A percentile compares a stretch with the other conserved stretches of the same genome.
phyloP scores from a whole-genome alignment of 64 coral and sea anemone genomes.

The Montipora capricornis region DNA sequence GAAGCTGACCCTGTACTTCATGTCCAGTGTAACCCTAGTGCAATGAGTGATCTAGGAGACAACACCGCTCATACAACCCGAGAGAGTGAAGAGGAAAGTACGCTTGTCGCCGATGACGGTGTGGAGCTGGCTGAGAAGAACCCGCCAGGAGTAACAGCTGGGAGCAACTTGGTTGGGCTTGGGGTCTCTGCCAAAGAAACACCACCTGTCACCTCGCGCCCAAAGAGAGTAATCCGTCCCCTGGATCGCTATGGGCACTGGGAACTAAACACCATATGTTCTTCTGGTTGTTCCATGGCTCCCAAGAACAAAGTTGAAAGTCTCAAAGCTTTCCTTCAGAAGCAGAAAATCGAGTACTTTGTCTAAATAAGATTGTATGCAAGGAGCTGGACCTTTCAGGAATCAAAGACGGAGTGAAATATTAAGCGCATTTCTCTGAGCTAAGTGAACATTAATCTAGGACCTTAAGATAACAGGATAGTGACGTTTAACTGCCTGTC shows the following conservation, averaged over 20 bases:
- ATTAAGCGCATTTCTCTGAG: too few relatives aligned
- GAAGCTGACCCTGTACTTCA: too few relatives aligned
- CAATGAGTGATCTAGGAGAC: too few relatives aligned
- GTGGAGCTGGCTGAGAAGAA: neutral
- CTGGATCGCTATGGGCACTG: neutral
- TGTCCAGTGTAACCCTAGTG: too few relatives aligned
- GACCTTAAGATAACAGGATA: too few relatives aligned
- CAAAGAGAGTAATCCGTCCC: neutral
- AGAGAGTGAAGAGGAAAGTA: neutral
- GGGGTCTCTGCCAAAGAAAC: neutral
- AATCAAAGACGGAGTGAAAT: too few relatives aligned
- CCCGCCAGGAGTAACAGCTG: neutral
- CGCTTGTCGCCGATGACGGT: neutral
- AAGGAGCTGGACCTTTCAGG: too few relatives aligned
- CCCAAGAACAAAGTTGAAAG: neutral
- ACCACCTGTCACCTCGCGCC: neutral
- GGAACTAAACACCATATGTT: neutral
- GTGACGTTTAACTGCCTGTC: too few relatives aligned
- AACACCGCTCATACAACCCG: too few relatives aligned
- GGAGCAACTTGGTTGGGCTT: neutral
- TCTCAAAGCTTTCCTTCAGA: neutral
- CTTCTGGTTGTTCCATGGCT: neutral
- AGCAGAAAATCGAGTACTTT: neutral
- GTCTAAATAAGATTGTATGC: neutral
- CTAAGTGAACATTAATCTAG: too few relatives aligned